phyloP scores from a whole-genome alignment of 2,888 invertebrate species.

The Euphydryas editha region DNA sequence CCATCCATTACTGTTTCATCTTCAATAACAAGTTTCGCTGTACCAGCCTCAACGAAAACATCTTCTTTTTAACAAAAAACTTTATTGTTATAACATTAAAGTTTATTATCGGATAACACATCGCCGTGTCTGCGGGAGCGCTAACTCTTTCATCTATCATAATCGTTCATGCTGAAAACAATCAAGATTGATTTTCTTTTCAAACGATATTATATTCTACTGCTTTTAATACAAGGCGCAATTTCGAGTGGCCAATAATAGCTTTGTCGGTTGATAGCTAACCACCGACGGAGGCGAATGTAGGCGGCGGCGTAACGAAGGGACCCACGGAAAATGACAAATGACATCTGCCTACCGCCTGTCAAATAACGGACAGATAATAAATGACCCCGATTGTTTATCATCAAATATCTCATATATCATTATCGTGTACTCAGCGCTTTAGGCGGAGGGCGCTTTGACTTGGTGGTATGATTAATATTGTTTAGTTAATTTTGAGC shows the following conservation, averaged over 20 bases:
- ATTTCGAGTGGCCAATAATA: slow-evolving; percentile 45
- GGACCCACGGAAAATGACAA: slow-evolving; percentile 86
- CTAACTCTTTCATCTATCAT: slow-evolving; percentile 84
- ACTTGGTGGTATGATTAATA: slow-evolving; percentile 78
- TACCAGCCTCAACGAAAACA: slow-evolving; percentile 55
- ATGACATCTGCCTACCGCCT: slow-evolving; percentile 88
- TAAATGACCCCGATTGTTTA: slow-evolving; percentile 86
- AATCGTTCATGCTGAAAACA: slow-evolving; percentile 84
- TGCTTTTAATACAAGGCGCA: slow-evolving; percentile 46
- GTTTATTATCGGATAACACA: slow-evolving; percentile 56
- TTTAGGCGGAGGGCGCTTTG: slow-evolving; percentile 65
- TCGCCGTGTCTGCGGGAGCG: slow-evolving; percentile 74
- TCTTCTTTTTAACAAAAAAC: slow-evolving; percentile 52
- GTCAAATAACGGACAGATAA: slow-evolving; percentile 87
- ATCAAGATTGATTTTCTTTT: slow-evolving; percentile 77
- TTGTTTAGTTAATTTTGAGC: slow-evolving; percentile 81
- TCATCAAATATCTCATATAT: slow-evolving; percentile 85
- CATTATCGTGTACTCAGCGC: slow-evolving; percentile 81
- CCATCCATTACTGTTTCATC: slow-evolving; percentile 83
- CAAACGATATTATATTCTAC: slow-evolving; percentile 55
- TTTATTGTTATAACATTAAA: slow-evolving; percentile 54
- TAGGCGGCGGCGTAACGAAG: slow-evolving; percentile 79
- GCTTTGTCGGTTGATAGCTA: slow-evolving; percentile 77
- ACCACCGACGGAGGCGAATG: slow-evolving; percentile 79
- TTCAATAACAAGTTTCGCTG: slow-evolving; percentile 79